Conservation (phyloP, 2,797 vertebrate genomes). For the Pangasius macronema region DNA sequence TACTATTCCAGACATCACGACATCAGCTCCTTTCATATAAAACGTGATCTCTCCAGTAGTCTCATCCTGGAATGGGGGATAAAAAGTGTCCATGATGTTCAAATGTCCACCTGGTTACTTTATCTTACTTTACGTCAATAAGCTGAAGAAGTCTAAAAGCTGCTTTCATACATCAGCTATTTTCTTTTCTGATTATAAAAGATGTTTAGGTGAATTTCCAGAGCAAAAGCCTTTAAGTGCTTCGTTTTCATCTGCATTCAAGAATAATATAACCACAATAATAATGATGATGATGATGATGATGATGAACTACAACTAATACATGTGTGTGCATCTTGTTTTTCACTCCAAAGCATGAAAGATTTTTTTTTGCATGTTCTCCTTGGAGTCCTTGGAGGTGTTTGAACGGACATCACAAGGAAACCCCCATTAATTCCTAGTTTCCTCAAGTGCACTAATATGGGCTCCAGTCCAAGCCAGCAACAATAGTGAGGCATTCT, state of each 20-base stretch:
- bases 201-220: not conserved
- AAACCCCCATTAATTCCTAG: conserved; percentile 71
- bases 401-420: conserved; percentile 67
- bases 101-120: not conserved
- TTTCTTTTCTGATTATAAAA: not conserved
- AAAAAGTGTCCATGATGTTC: not conserved
- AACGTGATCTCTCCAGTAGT: conserved; percentile 94
- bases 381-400: conserved; percentile 50
- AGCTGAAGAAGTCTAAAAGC: not conserved
- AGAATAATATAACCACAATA: not conserved
- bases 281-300: not conserved
- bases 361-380: conserved; percentile 60
- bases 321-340: conserved; percentile 15
- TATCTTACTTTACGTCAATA: not conserved
- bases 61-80: conserved; percentile 80
- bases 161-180: not conserved
- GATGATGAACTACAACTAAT: not conserved
- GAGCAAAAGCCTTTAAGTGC: not conserved
- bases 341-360: conserved; percentile 61
- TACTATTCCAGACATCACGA: conserved; percentile 95
- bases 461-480: conserved; percentile 68
- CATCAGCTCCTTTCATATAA: conserved; percentile 97
- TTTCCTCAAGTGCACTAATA: conserved; percentile 72
- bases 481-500: conserved; percentile 78
- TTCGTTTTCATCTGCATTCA: not conserved